phyloP scores from a whole-genome alignment of 2,113 vertebrate species.

The Benitochromis conjunctus region DNA sequence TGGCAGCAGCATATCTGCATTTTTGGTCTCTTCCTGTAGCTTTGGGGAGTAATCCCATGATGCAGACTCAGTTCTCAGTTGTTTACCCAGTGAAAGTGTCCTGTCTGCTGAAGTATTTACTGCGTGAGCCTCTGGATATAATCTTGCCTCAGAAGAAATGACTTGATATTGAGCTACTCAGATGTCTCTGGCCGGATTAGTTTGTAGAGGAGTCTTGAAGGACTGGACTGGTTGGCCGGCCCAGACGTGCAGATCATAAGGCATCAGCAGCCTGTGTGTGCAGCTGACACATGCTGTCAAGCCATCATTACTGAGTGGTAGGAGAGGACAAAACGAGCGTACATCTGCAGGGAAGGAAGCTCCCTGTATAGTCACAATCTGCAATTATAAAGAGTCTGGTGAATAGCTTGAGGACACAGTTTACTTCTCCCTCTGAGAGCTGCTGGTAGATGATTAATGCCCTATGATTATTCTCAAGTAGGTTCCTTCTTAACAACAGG shows the following conservation, averaged over 20 bases:
- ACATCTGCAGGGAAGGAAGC: slow-evolving; percentile 47
- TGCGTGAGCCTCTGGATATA: slow-evolving; percentile 6
- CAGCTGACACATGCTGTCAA: slow-evolving; percentile 33
- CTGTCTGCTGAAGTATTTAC: slow-evolving; percentile 7
- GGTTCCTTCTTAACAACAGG: slow-evolving; percentile 13
- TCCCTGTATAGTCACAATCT: slow-evolving; percentile 31
- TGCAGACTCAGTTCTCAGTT: slow-evolving; percentile 24
- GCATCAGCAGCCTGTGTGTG: background rate
- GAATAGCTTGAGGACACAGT: slow-evolving; percentile 43
- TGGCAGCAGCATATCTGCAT: background rate
- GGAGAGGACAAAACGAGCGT: background rate
- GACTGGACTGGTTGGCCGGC: background rate
- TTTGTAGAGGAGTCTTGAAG: background rate
- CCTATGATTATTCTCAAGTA: slow-evolving; percentile 50
- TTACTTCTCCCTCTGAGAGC: slow-evolving; percentile 18
- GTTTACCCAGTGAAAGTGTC: slow-evolving; percentile 26
- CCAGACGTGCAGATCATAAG: background rate
- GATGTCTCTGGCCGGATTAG: background rate
- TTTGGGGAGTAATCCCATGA: background rate
- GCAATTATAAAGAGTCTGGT: slow-evolving; percentile 40
- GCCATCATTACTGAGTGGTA: background rate
- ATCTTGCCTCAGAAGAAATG: background rate
- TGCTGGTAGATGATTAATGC: slow-evolving; percentile 51
- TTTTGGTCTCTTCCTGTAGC: background rate
- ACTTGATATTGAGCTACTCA: slow-evolving; percentile 16